These are phyloP conservation scores for Lophius piscatorius DNA, from an alignment of 2,113 vertebrate genomes.

Conservation along the genomic window DNA sequence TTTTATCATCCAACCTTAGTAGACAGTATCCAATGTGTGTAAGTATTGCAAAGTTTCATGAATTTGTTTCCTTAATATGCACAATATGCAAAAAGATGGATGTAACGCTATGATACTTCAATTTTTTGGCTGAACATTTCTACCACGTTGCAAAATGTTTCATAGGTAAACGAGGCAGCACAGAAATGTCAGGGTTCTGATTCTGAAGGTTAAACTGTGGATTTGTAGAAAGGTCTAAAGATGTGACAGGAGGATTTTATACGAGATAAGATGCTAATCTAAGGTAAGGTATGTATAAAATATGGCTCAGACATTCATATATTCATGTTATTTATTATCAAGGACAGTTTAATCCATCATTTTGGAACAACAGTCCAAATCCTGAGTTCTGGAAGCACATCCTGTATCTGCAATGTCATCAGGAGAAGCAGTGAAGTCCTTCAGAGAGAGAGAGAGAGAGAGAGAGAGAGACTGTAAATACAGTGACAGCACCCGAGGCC, in stretches of 20 bases:
- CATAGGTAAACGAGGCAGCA: no score
- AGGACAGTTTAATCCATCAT: conserved; percentile 23
- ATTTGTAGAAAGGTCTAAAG: not conserved
- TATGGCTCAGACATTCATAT: not conserved
- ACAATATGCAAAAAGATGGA: not conserved
- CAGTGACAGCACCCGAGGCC: conserved; percentile 17
- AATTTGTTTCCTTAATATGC: not conserved
- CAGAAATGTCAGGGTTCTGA: no score
- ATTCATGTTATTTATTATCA: conserved; percentile 17
- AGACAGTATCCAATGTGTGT: no score
- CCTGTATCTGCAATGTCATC: conserved; percentile 54
- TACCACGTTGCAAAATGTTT: not conserved
- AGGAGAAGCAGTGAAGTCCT: conserved; percentile 22
- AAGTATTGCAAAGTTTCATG: no score
- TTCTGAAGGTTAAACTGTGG: not conserved
- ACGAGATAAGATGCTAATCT: not conserved
- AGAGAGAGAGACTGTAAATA: conserved; percentile 45
- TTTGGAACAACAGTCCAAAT: not conserved
- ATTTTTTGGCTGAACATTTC: not conserved
- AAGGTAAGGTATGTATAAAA: not conserved
- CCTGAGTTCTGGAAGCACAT: conserved; percentile 1
- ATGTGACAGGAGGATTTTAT: not conserved
- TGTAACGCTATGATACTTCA: not conserved
- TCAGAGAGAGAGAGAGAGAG: conserved; percentile 17
- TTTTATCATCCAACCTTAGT: no score